Evolutionary conservation across 2,797 vertebrate genomes (phyloP), one percentile per base, ranked within the genome.

Genomic region (Euthynnus affinis): DNA sequence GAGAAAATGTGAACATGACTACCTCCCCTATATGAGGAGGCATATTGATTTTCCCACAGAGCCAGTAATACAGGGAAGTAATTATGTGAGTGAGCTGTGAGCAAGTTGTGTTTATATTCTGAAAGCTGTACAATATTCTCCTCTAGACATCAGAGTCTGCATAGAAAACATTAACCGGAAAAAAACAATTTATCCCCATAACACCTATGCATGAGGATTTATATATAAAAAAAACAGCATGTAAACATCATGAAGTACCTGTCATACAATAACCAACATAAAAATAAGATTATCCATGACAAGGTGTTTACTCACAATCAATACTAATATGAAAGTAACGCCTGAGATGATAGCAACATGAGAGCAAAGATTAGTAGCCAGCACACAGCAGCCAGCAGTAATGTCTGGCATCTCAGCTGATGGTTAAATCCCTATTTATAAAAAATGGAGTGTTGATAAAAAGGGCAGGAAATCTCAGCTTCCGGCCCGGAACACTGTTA

Each of bases 1-100:
- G 27, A 25, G 10, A 62, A 40, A 51, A 51, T 55, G 9, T 48
- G 12, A 29, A 55, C 6, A 6, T 52, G 46, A 56, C 25, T 44
- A 40, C 4, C 10, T 49, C 29, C 48, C 12, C 58, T 56, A 1
- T 27, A 20, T 59, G 14, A 48, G 1, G 22, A 53, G 10, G 46
- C 17, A 25, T 23, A 14, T 32, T 23, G 48, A 74, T 56, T 74
- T 69, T 44, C 10, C 29, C 52, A 29, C 27, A 20, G 70, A 67
- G 12, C 23, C 37, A 64, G 4, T 79, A 49, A 56, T 49, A 44
- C 13, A 27, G 20, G 1, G 14, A 61, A 67, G 52, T 75, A 23
- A 66, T 46, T 60, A 27, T 23, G 37, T 60, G 42, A 61, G 27
- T 29, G 14, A 4, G n/a, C 2, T 68, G 40, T 14, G 7, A 42